These are phyloP conservation scores for Anser cygnoides DNA, from an alignment of 2,113 vertebrate genomes.

Conservation along the genomic window DNA sequence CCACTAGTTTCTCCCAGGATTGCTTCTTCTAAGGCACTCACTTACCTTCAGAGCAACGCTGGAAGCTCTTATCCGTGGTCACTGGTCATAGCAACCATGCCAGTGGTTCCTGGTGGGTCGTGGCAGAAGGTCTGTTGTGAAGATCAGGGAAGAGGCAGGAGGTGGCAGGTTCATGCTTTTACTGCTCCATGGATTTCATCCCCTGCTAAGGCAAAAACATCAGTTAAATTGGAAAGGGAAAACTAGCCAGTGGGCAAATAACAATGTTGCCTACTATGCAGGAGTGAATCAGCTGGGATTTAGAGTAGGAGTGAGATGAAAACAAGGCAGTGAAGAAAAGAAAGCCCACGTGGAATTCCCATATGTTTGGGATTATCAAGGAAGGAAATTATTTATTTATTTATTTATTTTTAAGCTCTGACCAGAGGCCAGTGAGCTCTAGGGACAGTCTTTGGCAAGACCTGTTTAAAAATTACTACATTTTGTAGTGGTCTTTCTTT, in stretches of 20 bases:
- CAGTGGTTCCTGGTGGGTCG: background rate
- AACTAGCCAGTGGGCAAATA: background rate
- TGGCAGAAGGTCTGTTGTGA: background rate
- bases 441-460: background rate
- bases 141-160: background rate
- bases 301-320: background rate
- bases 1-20: background rate
- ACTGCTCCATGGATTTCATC: background rate
- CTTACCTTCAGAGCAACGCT: background rate
- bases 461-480: background rate
- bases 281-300: background rate
- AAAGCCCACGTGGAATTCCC: background rate
- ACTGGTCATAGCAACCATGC: rapidly evolving
- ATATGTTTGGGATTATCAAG: background rate
- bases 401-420: background rate
- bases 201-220: background rate
- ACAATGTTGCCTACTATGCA: background rate
- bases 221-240: background rate
- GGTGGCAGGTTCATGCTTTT: background rate
- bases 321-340: background rate
- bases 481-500: background rate
- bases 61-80: background rate
- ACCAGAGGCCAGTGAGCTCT: background rate
- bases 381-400: background rate
- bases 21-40: background rate